phyloP scores from a whole-genome alignment of 2,888 invertebrate genomes.

The Oegoconia quadripuncta region DNA sequence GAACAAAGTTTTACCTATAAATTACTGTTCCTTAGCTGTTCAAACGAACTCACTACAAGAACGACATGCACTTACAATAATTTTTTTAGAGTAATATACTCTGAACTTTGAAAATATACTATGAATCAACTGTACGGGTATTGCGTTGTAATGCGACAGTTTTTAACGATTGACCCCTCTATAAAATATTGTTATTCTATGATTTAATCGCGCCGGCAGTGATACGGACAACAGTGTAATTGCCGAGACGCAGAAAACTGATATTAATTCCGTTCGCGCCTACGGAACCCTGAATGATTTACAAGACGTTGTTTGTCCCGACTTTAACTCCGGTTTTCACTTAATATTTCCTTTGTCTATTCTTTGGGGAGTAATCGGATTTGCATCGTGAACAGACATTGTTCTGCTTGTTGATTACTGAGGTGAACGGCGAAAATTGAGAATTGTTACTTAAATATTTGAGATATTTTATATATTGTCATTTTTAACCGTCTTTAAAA shows the following conservation, averaged over 20 bases:
- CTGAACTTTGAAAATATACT: too few relatives aligned
- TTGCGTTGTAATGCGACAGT: too few relatives aligned
- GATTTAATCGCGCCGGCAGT: slow-evolving; percentile 47
- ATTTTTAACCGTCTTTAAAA: too few relatives aligned
- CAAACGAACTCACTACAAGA: too few relatives aligned
- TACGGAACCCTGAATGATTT: slow-evolving; percentile 50
- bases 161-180: slow-evolving; percentile 21
- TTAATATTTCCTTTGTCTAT: slow-evolving; percentile 46
- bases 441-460: too few relatives aligned
- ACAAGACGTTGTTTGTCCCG: slow-evolving; percentile 44
- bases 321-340: slow-evolving; percentile 41
- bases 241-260: slow-evolving; percentile 67
- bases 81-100: too few relatives aligned
- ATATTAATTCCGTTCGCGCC: slow-evolving; percentile 64
- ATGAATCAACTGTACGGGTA: too few relatives aligned
- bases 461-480: too few relatives aligned
- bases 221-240: slow-evolving; percentile 69
- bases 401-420: slow-evolving; percentile 21
- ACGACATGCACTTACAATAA: too few relatives aligned
- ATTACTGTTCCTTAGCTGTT: too few relatives aligned
- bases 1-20: too few relatives aligned
- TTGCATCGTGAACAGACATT: slow-evolving; percentile 23
- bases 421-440: too few relatives aligned
- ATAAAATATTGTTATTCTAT: slow-evolving; percentile 33
- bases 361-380: slow-evolving; percentile 39